A percentile compares a stretch with the other conserved stretches of the same genome.
Evolutionary conservation across 2,888 invertebrate genomes (phyloP).

Genomic region (Heliconius erato): DNA sequence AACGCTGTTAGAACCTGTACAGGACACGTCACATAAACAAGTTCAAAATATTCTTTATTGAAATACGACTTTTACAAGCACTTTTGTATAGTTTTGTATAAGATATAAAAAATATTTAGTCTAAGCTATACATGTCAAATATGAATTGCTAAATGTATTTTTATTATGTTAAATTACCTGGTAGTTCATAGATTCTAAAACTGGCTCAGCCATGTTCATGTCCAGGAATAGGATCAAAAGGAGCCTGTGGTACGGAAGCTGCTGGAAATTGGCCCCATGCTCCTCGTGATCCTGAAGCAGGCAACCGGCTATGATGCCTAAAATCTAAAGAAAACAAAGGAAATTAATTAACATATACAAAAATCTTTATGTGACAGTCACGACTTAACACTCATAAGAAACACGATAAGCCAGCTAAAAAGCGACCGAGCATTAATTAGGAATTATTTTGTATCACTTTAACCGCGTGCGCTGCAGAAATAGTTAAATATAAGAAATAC

Average conservation of each 20-base stretch:
- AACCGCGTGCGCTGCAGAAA: too few relatives aligned
- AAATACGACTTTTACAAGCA: not conserved
- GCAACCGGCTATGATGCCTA: constrained; percentile 98
- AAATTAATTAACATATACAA: constrained; percentile 15
- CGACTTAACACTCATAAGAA: too few relatives aligned
- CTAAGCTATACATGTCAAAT: too few relatives aligned
- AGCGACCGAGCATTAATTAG: too few relatives aligned
- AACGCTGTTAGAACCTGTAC: constrained; percentile 94
- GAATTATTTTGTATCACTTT: too few relatives aligned
- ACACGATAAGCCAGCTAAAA: too few relatives aligned
- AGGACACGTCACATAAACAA: too few relatives aligned
- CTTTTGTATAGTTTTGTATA: not conserved
- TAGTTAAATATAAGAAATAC: too few relatives aligned
- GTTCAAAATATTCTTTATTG: not conserved
- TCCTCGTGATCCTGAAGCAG: constrained; percentile 98
- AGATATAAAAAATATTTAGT: not conserved
- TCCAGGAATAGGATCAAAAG: constrained; percentile 98
- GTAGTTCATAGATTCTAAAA: constrained; percentile 97
- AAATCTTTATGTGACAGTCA: too few relatives aligned
- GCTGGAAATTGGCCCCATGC: constrained; percentile 95
- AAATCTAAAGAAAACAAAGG: constrained; percentile 72
- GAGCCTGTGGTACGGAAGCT: constrained; percentile 98
- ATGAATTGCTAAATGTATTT: not conserved
- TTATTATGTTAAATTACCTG: constrained; percentile 78
- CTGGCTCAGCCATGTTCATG: constrained; percentile 96